Conservation (phyloP, 2,888 invertebrate species). For the Creontiades dilutus region DNA sequence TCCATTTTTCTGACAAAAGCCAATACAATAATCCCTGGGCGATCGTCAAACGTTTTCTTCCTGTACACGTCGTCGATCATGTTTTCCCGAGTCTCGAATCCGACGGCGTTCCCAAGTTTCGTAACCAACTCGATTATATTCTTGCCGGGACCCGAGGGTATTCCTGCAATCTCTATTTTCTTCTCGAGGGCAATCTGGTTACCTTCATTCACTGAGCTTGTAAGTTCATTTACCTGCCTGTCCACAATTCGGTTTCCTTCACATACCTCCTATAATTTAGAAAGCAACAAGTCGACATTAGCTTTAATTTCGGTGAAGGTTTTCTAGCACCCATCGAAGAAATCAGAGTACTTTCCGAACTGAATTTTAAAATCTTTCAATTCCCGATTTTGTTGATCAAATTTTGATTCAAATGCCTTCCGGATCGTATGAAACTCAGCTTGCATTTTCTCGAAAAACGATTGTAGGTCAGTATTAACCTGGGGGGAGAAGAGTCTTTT, state of each 20-base stretch:
- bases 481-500: too few relatives aligned
- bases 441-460: not conserved
- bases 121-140: not conserved
- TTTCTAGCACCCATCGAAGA: not conserved
- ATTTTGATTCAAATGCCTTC: too few relatives aligned
- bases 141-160: not conserved
- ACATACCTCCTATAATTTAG: conserved; percentile 1
- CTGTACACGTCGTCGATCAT: not conserved
- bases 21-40: not conserved
- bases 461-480: not conserved
- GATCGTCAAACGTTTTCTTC: not conserved
- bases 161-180: not conserved
- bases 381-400: not conserved
- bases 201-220: not conserved
- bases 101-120: not conserved
- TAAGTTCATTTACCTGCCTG: not conserved
- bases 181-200: not conserved
- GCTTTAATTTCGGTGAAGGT: not conserved
- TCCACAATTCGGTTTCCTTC: not conserved
- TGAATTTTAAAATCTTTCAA: not conserved
- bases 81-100: not conserved
- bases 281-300: too few relatives aligned
- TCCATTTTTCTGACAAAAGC: not conserved
- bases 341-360: conserved; percentile 7
- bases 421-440: too few relatives aligned